A percentile compares a stretch with the other conserved stretches of the same genome.
phyloP scores from a whole-genome alignment of 2,888 invertebrate species.

The Pheosia gnoma region DNA sequence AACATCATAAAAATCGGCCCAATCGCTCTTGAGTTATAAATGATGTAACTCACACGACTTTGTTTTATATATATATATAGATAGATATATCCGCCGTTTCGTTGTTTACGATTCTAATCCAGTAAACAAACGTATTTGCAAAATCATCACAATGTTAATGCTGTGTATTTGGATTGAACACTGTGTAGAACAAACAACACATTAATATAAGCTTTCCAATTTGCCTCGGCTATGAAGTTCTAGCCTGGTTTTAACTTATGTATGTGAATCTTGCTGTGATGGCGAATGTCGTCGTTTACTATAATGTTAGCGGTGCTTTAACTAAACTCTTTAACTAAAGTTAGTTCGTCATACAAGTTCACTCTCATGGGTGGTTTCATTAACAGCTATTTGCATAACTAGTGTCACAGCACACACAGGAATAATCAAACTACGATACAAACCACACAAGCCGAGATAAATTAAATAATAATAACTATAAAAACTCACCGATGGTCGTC shows the following conservation, averaged over 20 bases:
- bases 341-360: conserved; percentile 30
- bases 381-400: not conserved
- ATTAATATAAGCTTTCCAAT: not conserved
- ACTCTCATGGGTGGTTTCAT: conserved; percentile 14
- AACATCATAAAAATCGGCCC: no score
- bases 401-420: not conserved
- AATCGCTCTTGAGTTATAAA: no score
- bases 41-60: no score
- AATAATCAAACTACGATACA: not conserved
- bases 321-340: conserved; percentile 34
- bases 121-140: not conserved
- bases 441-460: conserved; percentile 9
- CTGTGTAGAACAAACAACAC: not conserved
- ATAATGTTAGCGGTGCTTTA: conserved; percentile 32
- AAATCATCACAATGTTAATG: not conserved
- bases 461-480: conserved; percentile 15
- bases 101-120: conserved; percentile 22
- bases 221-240: not conserved
- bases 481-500: conserved; percentile 93
- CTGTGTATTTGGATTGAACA: not conserved
- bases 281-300: conserved; percentile 22
- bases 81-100: conserved; percentile 8
- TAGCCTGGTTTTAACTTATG: not conserved
- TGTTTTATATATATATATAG: no score
- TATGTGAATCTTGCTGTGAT: not conserved